A percentile compares a stretch with the other conserved stretches of the same genome.
Evolutionary conservation across 2,888 invertebrate species (phyloP).

Genomic region (Acanthoscelides obtectus): DNA sequence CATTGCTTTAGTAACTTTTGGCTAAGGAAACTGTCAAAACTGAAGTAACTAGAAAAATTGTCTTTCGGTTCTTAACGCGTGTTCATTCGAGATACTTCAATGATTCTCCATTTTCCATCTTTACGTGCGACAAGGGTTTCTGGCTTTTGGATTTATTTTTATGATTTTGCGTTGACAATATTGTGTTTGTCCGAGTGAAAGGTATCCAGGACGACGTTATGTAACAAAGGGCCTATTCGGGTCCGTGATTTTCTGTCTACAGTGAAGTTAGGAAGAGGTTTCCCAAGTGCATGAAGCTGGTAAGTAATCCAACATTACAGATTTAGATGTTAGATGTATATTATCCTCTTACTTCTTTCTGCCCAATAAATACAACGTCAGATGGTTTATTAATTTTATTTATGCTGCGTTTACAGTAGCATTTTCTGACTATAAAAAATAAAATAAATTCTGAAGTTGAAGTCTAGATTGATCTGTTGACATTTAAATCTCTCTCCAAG

Average conservation of each 20-base stretch:
- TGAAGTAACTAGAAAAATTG: background rate
- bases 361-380: too few species aligned
- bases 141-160: background rate
- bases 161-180: background rate
- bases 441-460: too few species aligned
- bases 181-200: background rate
- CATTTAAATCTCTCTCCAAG: too few species aligned
- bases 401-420: too few species aligned
- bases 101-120: background rate
- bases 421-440: too few species aligned
- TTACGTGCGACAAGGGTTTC: background rate
- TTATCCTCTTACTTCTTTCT: too few species aligned
- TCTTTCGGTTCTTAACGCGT: background rate
- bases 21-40: too few species aligned
- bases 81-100: background rate
- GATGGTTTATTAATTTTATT: too few species aligned
- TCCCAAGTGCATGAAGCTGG: conserved; percentile 81
- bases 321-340: conserved; percentile 2
- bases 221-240: conserved; percentile 25
- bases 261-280: conserved; percentile 88
- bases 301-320: conserved; percentile 52
- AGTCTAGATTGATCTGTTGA: too few species aligned
- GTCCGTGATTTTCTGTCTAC: conserved; percentile 55
- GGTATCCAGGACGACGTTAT: conserved; percentile 12
- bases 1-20: too few species aligned